Percentiles rank a stretch among this genome's conserved stretches.
Evolutionary conservation across 2,113 vertebrate genomes (phyloP).

Genomic region (Tricholaema leucomelas): DNA sequence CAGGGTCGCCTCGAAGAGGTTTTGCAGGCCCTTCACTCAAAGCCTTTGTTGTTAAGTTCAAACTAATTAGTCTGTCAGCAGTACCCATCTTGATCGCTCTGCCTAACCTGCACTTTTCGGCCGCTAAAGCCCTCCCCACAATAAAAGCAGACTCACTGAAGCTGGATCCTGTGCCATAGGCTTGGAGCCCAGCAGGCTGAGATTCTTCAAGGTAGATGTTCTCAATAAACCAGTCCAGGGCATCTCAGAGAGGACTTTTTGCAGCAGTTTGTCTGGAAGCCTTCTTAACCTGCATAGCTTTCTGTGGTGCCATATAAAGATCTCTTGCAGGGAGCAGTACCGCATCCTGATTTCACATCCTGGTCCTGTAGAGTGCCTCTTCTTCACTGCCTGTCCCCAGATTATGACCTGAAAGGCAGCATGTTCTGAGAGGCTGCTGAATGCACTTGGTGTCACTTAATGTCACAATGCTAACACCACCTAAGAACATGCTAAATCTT

Average conservation of each 20-base stretch:
- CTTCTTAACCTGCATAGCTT: fast-evolving
- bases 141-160: background rate
- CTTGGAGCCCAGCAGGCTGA: background rate
- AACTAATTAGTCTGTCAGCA: constrained; percentile 41
- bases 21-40: constrained; percentile 43
- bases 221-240: background rate
- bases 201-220: background rate
- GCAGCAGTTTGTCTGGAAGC: background rate
- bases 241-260: background rate
- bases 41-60: constrained; percentile 51
- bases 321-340: background rate
- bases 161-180: background rate
- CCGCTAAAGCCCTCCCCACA: background rate
- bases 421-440: background rate
- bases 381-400: background rate
- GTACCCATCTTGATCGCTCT: background rate
- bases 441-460: background rate
- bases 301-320: fast-evolving
- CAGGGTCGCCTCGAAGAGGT: constrained; percentile 25
- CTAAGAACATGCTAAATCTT: background rate
- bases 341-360: background rate
- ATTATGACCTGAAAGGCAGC: background rate
- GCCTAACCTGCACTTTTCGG: background rate
- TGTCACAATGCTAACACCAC: background rate
- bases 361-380: background rate